Conservation (phyloP, 2,888 invertebrate species). For the Amphipoea lucens region DNA sequence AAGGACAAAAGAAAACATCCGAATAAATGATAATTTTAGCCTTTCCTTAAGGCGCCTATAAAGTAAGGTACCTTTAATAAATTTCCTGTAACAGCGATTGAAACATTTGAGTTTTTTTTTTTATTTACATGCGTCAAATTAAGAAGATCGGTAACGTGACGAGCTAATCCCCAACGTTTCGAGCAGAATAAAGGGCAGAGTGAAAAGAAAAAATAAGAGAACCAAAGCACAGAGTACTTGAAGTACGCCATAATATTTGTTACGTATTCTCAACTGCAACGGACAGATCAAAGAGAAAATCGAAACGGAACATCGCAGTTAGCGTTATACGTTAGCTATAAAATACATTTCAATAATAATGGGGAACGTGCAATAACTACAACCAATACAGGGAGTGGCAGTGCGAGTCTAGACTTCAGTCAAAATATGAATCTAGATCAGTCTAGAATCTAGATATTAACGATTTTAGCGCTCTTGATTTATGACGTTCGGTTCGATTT, state of each 20-base stretch:
- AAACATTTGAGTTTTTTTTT: neutral
- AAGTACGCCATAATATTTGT: neutral
- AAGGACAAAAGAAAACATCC: neutral
- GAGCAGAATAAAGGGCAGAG: neutral
- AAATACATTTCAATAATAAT: neutral
- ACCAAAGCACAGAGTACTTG: neutral
- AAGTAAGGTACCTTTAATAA: neutral
- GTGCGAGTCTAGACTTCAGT: neutral
- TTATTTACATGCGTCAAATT: neutral
- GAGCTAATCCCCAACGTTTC: neutral
- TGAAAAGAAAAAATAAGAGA: neutral
- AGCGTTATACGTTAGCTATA: too few species aligned
- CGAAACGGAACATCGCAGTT: too few species aligned
- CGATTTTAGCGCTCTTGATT: neutral
- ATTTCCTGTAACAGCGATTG: neutral
- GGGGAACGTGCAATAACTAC: too few species aligned
- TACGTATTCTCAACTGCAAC: neutral
- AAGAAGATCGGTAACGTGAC: neutral
- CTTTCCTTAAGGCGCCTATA: neutral
- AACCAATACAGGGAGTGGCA: neutral
- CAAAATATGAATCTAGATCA: neutral
- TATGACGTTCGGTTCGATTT: neutral
- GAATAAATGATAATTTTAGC: neutral
- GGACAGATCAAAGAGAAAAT: neutral
- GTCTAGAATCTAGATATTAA: neutral